Conservation (phyloP, 2,797 vertebrate species). For the Cirrhinus molitorella region DNA sequence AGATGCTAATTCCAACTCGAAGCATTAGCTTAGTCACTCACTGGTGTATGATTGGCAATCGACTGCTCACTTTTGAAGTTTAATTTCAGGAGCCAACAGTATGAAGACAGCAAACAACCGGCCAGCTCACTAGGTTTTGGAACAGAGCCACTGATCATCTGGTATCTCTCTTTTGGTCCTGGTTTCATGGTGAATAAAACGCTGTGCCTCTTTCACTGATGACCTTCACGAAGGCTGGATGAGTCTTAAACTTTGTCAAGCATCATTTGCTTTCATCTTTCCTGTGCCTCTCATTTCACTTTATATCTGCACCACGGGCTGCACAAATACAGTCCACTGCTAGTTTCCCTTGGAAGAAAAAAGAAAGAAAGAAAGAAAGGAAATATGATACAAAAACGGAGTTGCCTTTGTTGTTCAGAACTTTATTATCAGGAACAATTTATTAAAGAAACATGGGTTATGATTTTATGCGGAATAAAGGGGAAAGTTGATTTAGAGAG, state of each 20-base stretch:
- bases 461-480: neutral
- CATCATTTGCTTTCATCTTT: conserved; percentile 77
- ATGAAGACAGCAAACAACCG: neutral
- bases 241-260: conserved; percentile 55
- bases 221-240: conserved; percentile 61
- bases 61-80: neutral
- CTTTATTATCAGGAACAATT: neutral
- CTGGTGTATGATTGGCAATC: neutral
- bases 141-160: conserved; percentile 21
- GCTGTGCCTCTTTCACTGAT: conserved; percentile 65
- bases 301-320: conserved; percentile 59
- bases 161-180: conserved; percentile 58
- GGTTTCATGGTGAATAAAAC: conserved; percentile 74
- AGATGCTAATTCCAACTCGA: neutral
- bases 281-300: conserved; percentile 68
- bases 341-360: neutral
- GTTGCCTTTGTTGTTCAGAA: conserved; percentile 2
- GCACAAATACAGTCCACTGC: conserved; percentile 65
- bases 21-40: neutral
- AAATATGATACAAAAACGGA: neutral
- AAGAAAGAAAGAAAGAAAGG: neutral
- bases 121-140: neutral
- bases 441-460: conserved; percentile 9
- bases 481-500: conserved; percentile 1
- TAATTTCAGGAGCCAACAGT: neutral